phyloP scores from a whole-genome alignment of 2,797 vertebrate genomes.

The Okamejei kenojei region DNA sequence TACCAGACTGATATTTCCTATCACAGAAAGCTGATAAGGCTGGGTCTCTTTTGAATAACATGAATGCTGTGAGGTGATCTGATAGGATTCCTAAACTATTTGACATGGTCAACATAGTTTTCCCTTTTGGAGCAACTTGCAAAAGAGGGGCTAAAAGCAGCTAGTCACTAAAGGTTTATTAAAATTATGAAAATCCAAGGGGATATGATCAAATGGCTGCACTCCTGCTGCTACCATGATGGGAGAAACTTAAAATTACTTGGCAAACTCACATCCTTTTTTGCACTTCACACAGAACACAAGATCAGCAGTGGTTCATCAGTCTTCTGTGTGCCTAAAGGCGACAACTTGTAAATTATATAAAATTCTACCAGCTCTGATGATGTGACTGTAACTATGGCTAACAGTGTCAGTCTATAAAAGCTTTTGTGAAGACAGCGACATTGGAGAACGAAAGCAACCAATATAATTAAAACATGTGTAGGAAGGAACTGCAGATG shows the following conservation, averaged over 20 bases:
- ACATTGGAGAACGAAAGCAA: background rate
- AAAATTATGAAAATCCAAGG: background rate
- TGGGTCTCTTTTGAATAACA: too few relatives aligned
- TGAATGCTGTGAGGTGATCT: too few relatives aligned
- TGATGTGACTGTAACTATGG: constrained; percentile 61
- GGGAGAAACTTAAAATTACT: background rate
- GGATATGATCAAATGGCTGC: background rate
- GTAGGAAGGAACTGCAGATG: too few relatives aligned
- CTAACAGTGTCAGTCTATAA: constrained; percentile 64
- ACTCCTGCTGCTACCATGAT: background rate
- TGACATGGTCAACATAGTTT: too few relatives aligned
- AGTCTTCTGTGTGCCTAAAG: constrained; percentile 51
- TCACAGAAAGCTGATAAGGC: too few relatives aligned
- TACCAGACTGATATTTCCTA: too few relatives aligned
- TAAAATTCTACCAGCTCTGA: constrained; percentile 60
- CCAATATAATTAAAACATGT: background rate
- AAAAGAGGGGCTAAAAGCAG: too few relatives aligned
- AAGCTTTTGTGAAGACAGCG: constrained; percentile 43
- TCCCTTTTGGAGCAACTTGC: too few relatives aligned
- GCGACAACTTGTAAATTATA: constrained; percentile 65
- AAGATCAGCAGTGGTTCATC: constrained; percentile 61
- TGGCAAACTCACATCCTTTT: constrained; percentile 46
- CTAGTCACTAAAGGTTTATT: too few relatives aligned
- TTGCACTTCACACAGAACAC: constrained; percentile 53
- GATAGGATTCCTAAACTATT: too few relatives aligned